These are phyloP conservation scores for Porites rus DNA, from an alignment of 92 coral and sea anemone genomes.

Conservation along the genomic window DNA sequence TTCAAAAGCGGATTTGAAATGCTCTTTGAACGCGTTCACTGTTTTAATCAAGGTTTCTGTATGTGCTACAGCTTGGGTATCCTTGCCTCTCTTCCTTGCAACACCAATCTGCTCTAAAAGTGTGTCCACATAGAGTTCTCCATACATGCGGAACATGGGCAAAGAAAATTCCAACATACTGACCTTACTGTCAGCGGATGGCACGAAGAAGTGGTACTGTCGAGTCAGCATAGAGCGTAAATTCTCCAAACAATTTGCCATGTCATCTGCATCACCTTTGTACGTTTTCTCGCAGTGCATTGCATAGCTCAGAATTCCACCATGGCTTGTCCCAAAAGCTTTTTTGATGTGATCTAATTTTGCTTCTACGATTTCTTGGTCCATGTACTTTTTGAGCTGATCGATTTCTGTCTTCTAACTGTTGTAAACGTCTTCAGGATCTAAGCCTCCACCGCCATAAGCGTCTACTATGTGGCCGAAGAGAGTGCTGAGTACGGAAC, in stretches of 20 bases:
- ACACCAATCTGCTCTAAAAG: slow-evolving; percentile 22
- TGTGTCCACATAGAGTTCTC: slow-evolving; percentile 26
- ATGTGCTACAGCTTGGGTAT: slow-evolving; percentile 8
- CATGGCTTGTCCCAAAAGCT: slow-evolving; percentile 9
- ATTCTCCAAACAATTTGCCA: slow-evolving; percentile 24
- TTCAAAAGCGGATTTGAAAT: not conserved
- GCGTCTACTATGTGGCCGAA: not conserved
- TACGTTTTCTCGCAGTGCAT: slow-evolving; percentile 23
- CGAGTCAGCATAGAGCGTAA: not conserved
- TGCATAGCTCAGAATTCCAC: slow-evolving; percentile 34
- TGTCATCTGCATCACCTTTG: slow-evolving; percentile 8
- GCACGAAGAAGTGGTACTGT: slow-evolving; percentile 37
- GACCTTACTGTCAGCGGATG: not conserved
- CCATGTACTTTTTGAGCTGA: slow-evolving; percentile 24
- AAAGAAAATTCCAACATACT: not conserved
- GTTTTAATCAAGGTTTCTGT: slow-evolving; percentile 4
- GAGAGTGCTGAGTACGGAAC: not conserved
- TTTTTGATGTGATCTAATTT: slow-evolving; percentile 8
- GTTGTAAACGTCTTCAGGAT: slow-evolving; percentile 16
- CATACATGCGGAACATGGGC: slow-evolving; percentile 35
- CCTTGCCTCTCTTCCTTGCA: slow-evolving; percentile 20
- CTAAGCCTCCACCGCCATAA: not conserved
- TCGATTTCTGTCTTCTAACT: not conserved
- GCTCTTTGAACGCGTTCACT: slow-evolving; percentile 9
- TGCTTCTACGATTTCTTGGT: slow-evolving; percentile 18